A percentile compares a stretch with the other conserved stretches of the same genome.
phyloP scores from a whole-genome alignment of 2,113 vertebrate genomes.

The Anseranas semipalmata region DNA sequence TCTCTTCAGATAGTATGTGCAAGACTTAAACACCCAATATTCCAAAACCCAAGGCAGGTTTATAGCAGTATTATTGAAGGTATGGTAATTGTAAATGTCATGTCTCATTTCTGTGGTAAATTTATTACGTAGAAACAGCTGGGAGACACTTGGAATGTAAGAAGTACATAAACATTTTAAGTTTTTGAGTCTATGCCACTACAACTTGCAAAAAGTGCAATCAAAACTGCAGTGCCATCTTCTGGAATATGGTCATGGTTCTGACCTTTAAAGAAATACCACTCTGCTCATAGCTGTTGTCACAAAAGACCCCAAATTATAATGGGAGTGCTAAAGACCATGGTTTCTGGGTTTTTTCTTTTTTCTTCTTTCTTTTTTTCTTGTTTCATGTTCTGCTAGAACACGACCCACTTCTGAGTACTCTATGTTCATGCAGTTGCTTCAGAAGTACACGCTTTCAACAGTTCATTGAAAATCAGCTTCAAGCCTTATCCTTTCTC shows the following conservation, averaged over 20 bases:
- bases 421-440: not conserved
- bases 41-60: not conserved
- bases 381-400: not conserved
- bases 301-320: not conserved
- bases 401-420: not conserved
- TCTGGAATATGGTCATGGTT: not conserved
- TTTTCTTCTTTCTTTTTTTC: not conserved
- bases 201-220: not conserved
- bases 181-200: not conserved
- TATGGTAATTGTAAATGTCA: not conserved
- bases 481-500: not conserved
- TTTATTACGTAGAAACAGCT: not conserved
- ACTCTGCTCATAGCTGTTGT: not conserved
- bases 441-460: not conserved
- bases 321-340: not conserved
- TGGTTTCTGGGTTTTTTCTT: not conserved
- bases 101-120: not conserved
- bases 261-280: not conserved
- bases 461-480: not conserved
- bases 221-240: slow-evolving; percentile 24
- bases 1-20: not conserved
- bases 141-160: not conserved
- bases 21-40: not conserved
- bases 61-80: not conserved
- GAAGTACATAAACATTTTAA: not conserved